These are phyloP conservation scores for Papilio polytes DNA, from an alignment of 1,140 invertebrate species.

Conservation along the genomic window DNA sequence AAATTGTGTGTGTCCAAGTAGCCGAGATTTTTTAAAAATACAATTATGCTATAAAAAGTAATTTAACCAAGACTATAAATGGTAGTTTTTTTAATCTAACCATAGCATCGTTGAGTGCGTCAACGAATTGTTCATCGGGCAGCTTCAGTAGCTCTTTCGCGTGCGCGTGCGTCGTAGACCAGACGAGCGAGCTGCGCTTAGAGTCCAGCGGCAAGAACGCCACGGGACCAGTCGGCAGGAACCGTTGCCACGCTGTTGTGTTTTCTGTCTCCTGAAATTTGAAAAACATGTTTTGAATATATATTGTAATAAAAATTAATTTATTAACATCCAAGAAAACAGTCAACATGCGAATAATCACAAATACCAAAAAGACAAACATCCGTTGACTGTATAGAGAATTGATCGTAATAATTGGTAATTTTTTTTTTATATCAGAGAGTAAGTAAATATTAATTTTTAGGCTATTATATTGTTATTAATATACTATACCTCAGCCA, in stretches of 20 bases:
- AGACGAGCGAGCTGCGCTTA: slow-evolving; percentile 93
- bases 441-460: no score
- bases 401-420: neutral
- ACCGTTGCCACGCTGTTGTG: slow-evolving; percentile 97
- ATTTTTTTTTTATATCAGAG: neutral
- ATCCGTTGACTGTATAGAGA: no score
- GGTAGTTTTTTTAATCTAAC: slow-evolving; percentile 80
- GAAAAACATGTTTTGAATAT: neutral
- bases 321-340: no score
- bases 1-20: no score
- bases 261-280: slow-evolving; percentile 88
- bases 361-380: no score
- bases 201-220: slow-evolving; percentile 94
- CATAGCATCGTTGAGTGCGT: slow-evolving; percentile 94
- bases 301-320: no score
- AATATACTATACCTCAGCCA: slow-evolving; percentile 91
- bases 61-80: no score
- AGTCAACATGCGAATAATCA: no score
- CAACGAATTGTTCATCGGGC: slow-evolving; percentile 92
- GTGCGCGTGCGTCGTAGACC: slow-evolving; percentile 91
- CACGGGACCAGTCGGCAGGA: slow-evolving; percentile 95
- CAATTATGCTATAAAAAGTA: no score
- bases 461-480: no score
- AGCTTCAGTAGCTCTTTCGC: slow-evolving; percentile 90
- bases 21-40: no score